Percentiles rank a stretch among this genome's conserved stretches.
phyloP scores from a whole-genome alignment of 92 coral and sea anemone species.

The Porites evermanni region DNA sequence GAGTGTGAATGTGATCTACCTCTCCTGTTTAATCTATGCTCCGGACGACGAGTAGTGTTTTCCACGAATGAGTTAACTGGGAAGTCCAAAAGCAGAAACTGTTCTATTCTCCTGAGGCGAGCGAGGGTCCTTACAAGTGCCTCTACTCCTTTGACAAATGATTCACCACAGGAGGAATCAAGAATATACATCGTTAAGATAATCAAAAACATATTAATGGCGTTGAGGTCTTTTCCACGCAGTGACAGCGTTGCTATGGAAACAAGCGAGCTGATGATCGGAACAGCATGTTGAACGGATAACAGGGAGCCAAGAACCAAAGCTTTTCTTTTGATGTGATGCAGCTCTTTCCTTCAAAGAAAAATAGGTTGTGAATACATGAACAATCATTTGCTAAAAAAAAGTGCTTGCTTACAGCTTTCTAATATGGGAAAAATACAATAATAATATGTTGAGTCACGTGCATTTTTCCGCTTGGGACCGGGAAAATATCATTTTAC shows the following conservation, averaged over 20 bases:
- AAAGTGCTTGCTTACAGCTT: not conserved
- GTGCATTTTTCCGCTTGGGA: not conserved
- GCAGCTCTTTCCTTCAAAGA: constrained; percentile 19
- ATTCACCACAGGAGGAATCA: constrained; percentile 23
- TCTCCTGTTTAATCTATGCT: not conserved
- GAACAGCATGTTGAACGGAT: constrained; percentile 26
- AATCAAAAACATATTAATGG: constrained; percentile 5
- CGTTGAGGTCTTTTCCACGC: constrained; percentile 25
- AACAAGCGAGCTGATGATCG: constrained; percentile 23
- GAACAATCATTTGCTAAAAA: not conserved
- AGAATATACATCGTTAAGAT: constrained; percentile 31
- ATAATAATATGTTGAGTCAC: not conserved
- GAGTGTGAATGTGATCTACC: not conserved
- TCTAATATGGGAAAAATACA: too few species aligned
- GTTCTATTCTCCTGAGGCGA: constrained; percentile 24
- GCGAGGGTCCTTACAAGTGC: constrained; percentile 10
- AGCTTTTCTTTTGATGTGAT: constrained; percentile 14
- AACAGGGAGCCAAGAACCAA: constrained; percentile 5
- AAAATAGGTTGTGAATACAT: not conserved
- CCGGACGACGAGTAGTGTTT: not conserved
- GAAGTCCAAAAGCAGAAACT: constrained; percentile 13
- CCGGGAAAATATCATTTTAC: not conserved
- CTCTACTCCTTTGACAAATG: constrained; percentile 36
- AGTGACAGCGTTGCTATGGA: constrained; percentile 18
- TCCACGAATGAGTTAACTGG: constrained; percentile 8